phyloP scores from a whole-genome alignment of 2,888 invertebrate species.

The Parthenolecanium corni region DNA sequence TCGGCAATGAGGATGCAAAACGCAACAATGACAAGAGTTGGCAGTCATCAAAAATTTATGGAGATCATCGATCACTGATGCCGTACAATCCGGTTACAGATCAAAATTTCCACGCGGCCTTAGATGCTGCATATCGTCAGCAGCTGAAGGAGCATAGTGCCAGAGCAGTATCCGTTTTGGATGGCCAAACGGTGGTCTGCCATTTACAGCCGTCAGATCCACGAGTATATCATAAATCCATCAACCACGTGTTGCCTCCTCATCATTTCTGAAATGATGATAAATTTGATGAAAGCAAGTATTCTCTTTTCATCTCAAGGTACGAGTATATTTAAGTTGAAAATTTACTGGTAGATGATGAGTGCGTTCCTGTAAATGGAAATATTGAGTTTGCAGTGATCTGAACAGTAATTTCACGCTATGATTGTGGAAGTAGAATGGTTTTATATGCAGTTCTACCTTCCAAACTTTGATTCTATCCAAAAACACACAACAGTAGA shows the following conservation, averaged over 20 bases:
- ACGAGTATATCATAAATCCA: slow-evolving; percentile 32
- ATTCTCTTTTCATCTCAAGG: too few relatives aligned
- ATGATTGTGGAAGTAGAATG: too few relatives aligned
- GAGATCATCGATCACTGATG: slow-evolving; percentile 68
- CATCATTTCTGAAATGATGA: slow-evolving; percentile 12
- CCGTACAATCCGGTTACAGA: slow-evolving; percentile 46
- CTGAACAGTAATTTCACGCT: too few relatives aligned
- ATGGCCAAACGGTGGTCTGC: slow-evolving; percentile 76
- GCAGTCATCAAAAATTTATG: slow-evolving; percentile 61
- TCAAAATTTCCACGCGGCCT: slow-evolving; percentile 35
- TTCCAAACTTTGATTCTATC: too few relatives aligned
- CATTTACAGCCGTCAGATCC: slow-evolving; percentile 58
- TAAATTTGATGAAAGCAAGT: too few relatives aligned
- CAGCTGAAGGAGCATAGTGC: slow-evolving; percentile 43
- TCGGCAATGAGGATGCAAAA: slow-evolving; percentile 64
- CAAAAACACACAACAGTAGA: too few relatives aligned
- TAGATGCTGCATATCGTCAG: slow-evolving; percentile 41
- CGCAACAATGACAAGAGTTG: slow-evolving; percentile 59
- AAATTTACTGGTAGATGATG: too few relatives aligned
- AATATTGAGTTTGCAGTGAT: too few relatives aligned
- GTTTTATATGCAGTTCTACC: too few relatives aligned
- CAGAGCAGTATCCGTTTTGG: slow-evolving; percentile 59
- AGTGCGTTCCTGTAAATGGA: too few relatives aligned
- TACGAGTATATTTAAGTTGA: too few relatives aligned
- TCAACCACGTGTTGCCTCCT: background rate